Evolutionary conservation across 2,888 invertebrate genomes (phyloP).

Genomic region (Thereva nobilitata): DNA sequence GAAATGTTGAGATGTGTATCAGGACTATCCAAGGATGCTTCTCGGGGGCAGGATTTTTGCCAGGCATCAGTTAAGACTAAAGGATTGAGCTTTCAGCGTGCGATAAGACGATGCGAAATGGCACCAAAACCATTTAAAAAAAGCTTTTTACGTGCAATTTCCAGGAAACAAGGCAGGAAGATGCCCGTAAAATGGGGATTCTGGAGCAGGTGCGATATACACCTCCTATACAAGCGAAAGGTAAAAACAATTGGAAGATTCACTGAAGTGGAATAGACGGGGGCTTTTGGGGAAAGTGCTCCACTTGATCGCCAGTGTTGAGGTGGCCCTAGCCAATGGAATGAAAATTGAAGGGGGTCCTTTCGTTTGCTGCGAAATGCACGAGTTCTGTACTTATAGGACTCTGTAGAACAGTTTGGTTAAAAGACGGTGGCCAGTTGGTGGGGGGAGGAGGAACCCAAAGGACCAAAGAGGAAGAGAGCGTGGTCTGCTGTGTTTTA

Average conservation of each 20-base stretch:
- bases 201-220: not conserved
- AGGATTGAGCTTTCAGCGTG: constrained; percentile 31
- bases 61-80: constrained; percentile 23
- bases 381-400: too few species aligned
- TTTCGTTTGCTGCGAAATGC: too few species aligned
- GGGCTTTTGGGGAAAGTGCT: too few species aligned
- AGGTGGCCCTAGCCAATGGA: too few species aligned
- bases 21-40: constrained; percentile 1
- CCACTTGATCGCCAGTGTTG: too few species aligned
- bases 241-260: too few species aligned
- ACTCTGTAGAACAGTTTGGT: too few species aligned
- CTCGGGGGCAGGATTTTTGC: constrained; percentile 16
- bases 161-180: constrained; percentile 21
- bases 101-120: constrained; percentile 24
- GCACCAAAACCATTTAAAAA: constrained; percentile 1
- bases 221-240: too few species aligned
- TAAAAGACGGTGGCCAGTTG: too few species aligned
- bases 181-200: not conserved
- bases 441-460: too few species aligned
- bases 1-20: not conserved
- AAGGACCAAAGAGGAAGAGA: not conserved
- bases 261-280: too few species aligned
- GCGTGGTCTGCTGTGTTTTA: constrained; percentile 13
- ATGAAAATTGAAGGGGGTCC: too few species aligned
- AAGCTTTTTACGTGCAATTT: constrained; percentile 31